Percentiles rank a stretch among this genome's conserved stretches.
Evolutionary conservation across 2,888 invertebrate genomes (phyloP).

Genomic region (Protophormia terraenovae): DNA sequence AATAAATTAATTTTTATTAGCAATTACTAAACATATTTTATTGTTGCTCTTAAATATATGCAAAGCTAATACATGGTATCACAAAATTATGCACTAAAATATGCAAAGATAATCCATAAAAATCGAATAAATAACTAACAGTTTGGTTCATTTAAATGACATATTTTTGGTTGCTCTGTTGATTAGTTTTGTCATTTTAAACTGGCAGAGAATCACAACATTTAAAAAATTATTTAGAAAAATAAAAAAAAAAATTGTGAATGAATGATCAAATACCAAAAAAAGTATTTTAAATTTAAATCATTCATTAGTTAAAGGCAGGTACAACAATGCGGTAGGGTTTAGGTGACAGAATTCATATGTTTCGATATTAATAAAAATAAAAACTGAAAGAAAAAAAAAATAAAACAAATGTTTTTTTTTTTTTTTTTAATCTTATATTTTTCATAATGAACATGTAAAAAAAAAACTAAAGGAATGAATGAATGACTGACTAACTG

Average conservation of each 20-base stretch:
- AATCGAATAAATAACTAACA: too few relatives aligned
- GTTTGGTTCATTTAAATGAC: too few relatives aligned
- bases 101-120: too few relatives aligned
- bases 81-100: too few relatives aligned
- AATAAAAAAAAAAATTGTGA: background rate
- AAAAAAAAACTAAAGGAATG: conserved; percentile 8
- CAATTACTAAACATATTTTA: too few relatives aligned
- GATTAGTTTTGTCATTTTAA: conserved; percentile 47
- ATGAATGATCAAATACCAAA: background rate
- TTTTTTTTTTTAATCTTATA: background rate
- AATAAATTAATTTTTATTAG: too few relatives aligned
- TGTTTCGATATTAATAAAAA: conserved; percentile 34
- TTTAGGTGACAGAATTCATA: conserved; percentile 41
- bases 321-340: conserved; percentile 43
- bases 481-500: conserved; percentile 33
- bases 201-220: conserved; percentile 17
- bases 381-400: background rate
- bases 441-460: background rate
- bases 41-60: too few relatives aligned
- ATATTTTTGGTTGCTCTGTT: too few relatives aligned
- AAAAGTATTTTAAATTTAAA: conserved; percentile 12
- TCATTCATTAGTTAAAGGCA: background rate
- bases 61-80: too few relatives aligned
- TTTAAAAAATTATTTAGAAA: background rate
- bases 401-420: background rate